Conservation (phyloP, 2,888 invertebrate genomes). For the Crepidodera aurea region DNA sequence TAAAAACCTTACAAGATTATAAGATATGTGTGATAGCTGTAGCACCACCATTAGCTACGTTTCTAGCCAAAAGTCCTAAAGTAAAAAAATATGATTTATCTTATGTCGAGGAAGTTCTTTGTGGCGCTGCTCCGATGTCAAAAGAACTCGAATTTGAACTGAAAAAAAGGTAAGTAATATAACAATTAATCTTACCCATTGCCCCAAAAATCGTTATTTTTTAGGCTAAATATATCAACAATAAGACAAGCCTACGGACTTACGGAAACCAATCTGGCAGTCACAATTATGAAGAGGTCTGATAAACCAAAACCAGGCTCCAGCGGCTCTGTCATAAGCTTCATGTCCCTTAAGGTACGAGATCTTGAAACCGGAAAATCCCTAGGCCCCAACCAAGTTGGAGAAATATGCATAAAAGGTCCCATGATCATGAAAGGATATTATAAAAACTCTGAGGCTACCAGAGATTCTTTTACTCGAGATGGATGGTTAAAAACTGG, state of each 20-base stretch:
- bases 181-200: background rate
- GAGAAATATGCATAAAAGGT: constrained; percentile 85
- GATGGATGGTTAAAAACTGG: constrained; percentile 84
- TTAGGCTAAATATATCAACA: constrained; percentile 40
- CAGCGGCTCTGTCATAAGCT: constrained; percentile 69
- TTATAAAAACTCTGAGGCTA: constrained; percentile 72
- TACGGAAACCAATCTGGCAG: constrained; percentile 76
- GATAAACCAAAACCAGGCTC: constrained; percentile 65
- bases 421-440: constrained; percentile 71
- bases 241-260: constrained; percentile 76
- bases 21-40: constrained; percentile 66
- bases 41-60: constrained; percentile 85
- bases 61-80: constrained; percentile 82
- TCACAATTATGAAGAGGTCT: constrained; percentile 57
- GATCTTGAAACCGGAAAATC: constrained; percentile 69
- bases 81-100: constrained; percentile 79
- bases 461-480: constrained; percentile 68
- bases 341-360: constrained; percentile 69
- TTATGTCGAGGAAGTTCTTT: constrained; percentile 71
- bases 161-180: constrained; percentile 62
- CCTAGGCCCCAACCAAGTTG: constrained; percentile 69
- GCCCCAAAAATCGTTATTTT: background rate
- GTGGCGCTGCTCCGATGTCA: constrained; percentile 84
- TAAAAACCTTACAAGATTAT: constrained; percentile 73
- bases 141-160: constrained; percentile 71